Conservation (phyloP, 1,140 invertebrate genomes). For the Meloidogyne hapla region DNA sequence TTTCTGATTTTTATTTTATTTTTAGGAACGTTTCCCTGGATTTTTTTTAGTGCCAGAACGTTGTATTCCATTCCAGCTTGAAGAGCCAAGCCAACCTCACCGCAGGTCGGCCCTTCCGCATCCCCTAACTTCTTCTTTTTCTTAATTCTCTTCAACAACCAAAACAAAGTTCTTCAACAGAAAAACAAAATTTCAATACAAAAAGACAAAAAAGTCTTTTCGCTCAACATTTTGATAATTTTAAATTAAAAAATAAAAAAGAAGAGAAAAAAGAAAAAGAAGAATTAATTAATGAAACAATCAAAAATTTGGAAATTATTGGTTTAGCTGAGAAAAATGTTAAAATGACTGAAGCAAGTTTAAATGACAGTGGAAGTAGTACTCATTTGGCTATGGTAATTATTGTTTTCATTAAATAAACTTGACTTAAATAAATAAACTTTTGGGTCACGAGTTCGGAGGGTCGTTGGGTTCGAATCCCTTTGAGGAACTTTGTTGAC, state of each 20-base stretch:
- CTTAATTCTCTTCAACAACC: too few relatives aligned
- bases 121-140: too few relatives aligned
- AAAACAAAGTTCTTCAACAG: neutral
- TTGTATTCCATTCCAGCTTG: constrained; percentile 25
- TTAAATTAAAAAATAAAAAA: neutral
- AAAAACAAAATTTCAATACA: neutral
- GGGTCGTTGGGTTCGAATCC: too few relatives aligned
- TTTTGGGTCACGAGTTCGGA: too few relatives aligned
- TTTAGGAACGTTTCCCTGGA: constrained; percentile 31
- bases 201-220: constrained; percentile 16
- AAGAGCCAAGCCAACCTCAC: neutral
- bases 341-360: neutral
- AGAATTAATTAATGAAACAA: neutral
- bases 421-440: too few relatives aligned
- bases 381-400: constrained; percentile 16
- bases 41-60: constrained; percentile 33
- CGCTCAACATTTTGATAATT: constrained; percentile 11
- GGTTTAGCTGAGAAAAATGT: neutral
- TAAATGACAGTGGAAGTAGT: constrained; percentile 8
- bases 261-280: neutral
- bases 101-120: too few relatives aligned
- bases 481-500: too few relatives aligned
- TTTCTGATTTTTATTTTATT: neutral
- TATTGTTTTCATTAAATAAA: neutral
- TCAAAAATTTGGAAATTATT: neutral